A percentile compares a stretch with the other conserved stretches of the same genome.
Conservation (phyloP, 2,888 invertebrate genomes). For the Drosophila kuntzei region DNA sequence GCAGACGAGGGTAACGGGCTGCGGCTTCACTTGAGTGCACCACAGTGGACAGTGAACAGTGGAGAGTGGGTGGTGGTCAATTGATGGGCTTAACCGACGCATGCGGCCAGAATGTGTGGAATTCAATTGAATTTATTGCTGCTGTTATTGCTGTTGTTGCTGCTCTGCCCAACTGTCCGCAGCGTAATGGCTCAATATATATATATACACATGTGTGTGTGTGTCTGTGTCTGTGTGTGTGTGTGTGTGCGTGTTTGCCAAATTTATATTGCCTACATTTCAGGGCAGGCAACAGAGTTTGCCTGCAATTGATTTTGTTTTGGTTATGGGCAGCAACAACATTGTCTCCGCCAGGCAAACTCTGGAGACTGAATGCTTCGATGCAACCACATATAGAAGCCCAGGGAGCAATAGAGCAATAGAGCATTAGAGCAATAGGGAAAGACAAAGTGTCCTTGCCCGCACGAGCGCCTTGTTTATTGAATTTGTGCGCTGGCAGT, state of each 20-base stretch:
- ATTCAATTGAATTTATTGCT: conserved; percentile 68
- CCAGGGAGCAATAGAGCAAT: conserved; percentile 3
- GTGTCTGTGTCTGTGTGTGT: conserved; percentile 26
- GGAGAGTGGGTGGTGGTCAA: conserved; percentile 6
- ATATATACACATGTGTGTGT: conserved; percentile 12
- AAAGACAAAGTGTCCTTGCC: conserved; percentile 37
- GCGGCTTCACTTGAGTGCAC: conserved; percentile 65
- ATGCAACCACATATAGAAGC: conserved; percentile 43
- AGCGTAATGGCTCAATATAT: conserved; percentile 57
- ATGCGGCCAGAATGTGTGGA: conserved; percentile 62
- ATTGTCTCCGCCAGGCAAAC: conserved; percentile 58
- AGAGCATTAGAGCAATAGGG: neutral
- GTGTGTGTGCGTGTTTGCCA: conserved; percentile 54
- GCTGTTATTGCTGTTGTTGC: conserved; percentile 32
- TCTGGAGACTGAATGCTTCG: conserved; percentile 54
- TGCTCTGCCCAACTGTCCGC: conserved; percentile 44
- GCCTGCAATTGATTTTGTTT: conserved; percentile 76
- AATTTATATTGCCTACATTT: conserved; percentile 80
- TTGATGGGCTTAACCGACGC: conserved; percentile 67
- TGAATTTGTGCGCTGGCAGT: conserved; percentile 65
- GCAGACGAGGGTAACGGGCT: conserved; percentile 3
- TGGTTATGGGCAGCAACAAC: conserved; percentile 48
- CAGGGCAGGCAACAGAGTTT: conserved; percentile 32
- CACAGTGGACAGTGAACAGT: neutral
- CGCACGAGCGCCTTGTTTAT: conserved; percentile 78